These are phyloP conservation scores for Agrilus planipennis DNA, from an alignment of 1,140 invertebrate genomes.

Conservation along the genomic window DNA sequence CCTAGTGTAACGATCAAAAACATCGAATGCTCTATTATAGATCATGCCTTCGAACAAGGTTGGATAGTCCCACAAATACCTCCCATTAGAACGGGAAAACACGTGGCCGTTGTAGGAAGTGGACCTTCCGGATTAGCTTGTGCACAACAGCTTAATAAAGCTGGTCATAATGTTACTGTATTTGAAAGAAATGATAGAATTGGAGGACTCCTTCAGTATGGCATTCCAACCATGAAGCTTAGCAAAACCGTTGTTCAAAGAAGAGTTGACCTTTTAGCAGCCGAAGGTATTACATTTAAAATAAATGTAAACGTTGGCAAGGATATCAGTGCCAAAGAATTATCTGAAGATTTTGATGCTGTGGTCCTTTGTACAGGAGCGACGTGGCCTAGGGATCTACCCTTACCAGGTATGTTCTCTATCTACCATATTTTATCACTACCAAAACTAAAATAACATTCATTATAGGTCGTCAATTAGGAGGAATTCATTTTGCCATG, in stretches of 20 bases:
- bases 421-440: neutral
- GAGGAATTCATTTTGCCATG: constrained; percentile 95
- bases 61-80: constrained; percentile 82
- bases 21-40: constrained; percentile 98
- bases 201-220: constrained; percentile 92
- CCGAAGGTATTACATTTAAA: constrained; percentile 87
- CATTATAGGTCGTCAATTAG: constrained; percentile 25
- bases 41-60: constrained; percentile 93
- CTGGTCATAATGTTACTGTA: constrained; percentile 67
- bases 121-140: constrained; percentile 91
- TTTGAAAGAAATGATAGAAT: constrained; percentile 93
- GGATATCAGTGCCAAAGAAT: constrained; percentile 66
- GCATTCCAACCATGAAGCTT: constrained; percentile 97
- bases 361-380: constrained; percentile 85
- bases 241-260: constrained; percentile 87
- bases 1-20: constrained; percentile 98
- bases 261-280: constrained; percentile 72
- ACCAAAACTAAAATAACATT: neutral
- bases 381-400: constrained; percentile 90
- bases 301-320: constrained; percentile 85
- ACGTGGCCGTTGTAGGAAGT: constrained; percentile 87
- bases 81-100: constrained; percentile 62
- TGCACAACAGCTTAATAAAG: constrained; percentile 95
- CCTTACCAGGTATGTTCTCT: constrained; percentile 71
- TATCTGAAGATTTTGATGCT: constrained; percentile 64